Evolutionary conservation across 2,888 invertebrate genomes (phyloP), one percentile per base, ranked within the genome.

Genomic region (Hydrotaea cyrtoneurina): DNA sequence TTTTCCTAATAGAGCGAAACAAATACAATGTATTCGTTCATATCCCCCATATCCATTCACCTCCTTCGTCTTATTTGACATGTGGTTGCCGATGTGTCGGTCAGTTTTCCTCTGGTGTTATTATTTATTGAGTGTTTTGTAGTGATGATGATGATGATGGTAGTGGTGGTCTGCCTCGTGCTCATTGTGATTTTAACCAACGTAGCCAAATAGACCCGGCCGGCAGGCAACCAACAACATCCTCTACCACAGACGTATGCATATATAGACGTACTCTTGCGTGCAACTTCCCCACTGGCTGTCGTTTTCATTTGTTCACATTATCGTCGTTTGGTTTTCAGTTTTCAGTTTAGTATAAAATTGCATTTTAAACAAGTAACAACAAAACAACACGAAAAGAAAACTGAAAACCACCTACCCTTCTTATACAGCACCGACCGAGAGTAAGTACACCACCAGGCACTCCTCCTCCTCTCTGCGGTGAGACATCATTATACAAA

Each of bases 301-400:
- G 59, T 23, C 59, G 59, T 23, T 26, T 15, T 59, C 31, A n/a
- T 50, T 50, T 3, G 23, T 23, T 59, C 59, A 59, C 59, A 59
- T 23, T 23, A 59, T 59, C 23, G 23, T 23, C 59, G 59, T 15
- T 23, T 23, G 23, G 23, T 26, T 21, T 59, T 59, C 15, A 23
- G 26, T 59, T 59, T 59, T 57, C 17, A 23, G 50, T 79, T 84
- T 73, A 81, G 81, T 81, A 59, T 76, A 81, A 66, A 79, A 79
- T 85, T 84, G 73, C 59, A 79, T 73, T 59, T 77, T 53, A 53
- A 81, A 69, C 75, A 69, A 82, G 50, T 73, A 75, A 73, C 79
- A 80, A 69, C 23, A 46, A 69, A 69, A 43, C 15, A 23, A 59
- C 26, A 26, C 5, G 13, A 26, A 57, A 17, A 0, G 15, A 59